phyloP scores from a whole-genome alignment of 2,888 invertebrate genomes.

The Cheilosia soror region DNA sequence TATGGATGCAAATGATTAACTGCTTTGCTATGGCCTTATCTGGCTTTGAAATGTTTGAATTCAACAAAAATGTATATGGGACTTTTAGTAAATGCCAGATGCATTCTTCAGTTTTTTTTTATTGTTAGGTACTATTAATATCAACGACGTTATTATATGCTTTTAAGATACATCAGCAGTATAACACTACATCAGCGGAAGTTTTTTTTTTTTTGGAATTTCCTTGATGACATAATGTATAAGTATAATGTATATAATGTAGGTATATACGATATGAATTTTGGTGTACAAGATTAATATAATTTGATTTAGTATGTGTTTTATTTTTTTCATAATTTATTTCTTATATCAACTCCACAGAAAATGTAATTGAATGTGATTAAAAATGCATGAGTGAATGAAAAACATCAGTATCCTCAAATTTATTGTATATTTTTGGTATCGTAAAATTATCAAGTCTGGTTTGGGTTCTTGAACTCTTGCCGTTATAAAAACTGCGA shows the following conservation, averaged over 20 bases:
- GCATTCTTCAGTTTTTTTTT: not conserved
- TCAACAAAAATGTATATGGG: not conserved
- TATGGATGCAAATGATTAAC: slow-evolving; percentile 6
- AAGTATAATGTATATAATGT: too few relatives aligned
- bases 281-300: too few relatives aligned
- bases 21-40: not conserved
- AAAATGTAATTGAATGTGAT: not conserved
- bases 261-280: too few relatives aligned
- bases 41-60: not conserved
- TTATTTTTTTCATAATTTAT: not conserved
- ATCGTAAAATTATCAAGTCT: not conserved
- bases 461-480: too few relatives aligned
- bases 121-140: too few relatives aligned
- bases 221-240: too few relatives aligned
- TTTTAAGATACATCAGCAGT: too few relatives aligned
- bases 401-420: not conserved
- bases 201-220: too few relatives aligned
- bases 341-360: not conserved
- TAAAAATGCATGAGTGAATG: not conserved
- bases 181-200: too few relatives aligned
- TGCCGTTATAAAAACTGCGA: too few relatives aligned
- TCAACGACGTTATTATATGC: too few relatives aligned
- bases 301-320: not conserved
- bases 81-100: slow-evolving; percentile 1
- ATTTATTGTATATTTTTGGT: not conserved